Conservation (phyloP, 2,888 invertebrate genomes). For the Agonopterix alstromeriana region DNA sequence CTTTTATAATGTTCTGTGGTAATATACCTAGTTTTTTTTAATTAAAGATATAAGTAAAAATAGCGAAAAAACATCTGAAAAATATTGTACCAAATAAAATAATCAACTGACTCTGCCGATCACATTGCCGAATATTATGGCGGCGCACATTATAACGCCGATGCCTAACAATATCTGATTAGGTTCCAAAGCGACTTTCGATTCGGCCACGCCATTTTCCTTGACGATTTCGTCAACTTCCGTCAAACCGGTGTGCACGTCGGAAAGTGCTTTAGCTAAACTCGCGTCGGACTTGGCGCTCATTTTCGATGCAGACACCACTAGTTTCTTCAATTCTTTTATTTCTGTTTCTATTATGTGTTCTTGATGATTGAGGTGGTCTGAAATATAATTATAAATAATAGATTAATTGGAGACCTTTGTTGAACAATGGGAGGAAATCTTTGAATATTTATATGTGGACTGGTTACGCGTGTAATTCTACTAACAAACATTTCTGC, state of each 20-base stretch:
- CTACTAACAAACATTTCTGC: too few relatives aligned
- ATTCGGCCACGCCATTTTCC: constrained; percentile 12
- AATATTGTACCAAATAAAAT: too few relatives aligned
- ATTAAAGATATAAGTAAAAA: too few relatives aligned
- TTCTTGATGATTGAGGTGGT: constrained; percentile 57
- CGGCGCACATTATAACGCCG: constrained; percentile 49
- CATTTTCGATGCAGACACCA: constrained; percentile 46
- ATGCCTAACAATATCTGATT: constrained; percentile 55
- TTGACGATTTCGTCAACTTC: constrained; percentile 44
- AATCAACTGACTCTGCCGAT: constrained; percentile 58
- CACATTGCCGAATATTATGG: constrained; percentile 51
- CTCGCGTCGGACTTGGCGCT: constrained; percentile 62
- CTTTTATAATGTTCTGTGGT: too few relatives aligned
- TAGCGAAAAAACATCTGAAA: too few relatives aligned
- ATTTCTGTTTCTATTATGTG: constrained; percentile 47
- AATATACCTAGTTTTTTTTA: too few relatives aligned
- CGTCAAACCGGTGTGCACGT: constrained; percentile 51
- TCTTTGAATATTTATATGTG: too few relatives aligned
- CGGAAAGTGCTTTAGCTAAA: constrained; percentile 50
- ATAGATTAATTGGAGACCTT: too few relatives aligned
- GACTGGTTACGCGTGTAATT: too few relatives aligned
- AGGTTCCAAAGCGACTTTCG: constrained; percentile 36
- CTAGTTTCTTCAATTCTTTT: constrained; percentile 47
- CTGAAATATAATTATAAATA: constrained; percentile 27
- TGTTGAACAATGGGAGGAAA: too few relatives aligned